Base-by-base conservation (phyloP, 2,888 invertebrate genomes). In the Eutolmus rufibarbis region DNA sequence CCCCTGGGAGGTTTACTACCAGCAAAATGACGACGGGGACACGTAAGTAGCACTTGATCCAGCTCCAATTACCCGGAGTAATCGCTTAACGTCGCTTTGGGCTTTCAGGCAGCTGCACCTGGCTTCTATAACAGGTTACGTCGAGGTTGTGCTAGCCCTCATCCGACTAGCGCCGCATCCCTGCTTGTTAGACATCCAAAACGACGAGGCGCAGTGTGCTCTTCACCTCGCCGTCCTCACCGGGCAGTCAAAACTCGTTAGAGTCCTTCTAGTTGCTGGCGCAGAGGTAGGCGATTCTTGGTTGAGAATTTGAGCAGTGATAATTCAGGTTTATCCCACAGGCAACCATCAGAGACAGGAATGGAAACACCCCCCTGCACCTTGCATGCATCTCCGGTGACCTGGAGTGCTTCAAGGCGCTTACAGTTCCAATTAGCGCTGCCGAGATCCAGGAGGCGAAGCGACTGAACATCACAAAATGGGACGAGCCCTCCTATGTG, bases 331-430 rank as follows among this genome's bases (percentile, higher is more conserved):
- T 46, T 51, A 51, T 51, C 85, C 66, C 88, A 5, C 91, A 94
- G 89, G 93, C 95, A 2, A 94, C 93, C 57, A 93, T 94, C 78
- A 94, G 97, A 81, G 97, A 98, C 91, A 93, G 94, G 86, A 93
- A 94, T 88, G 98, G 98, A 4, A 97, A 98, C 91, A 98, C 97
- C 0, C 95, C 98, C 0, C 93, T 98, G 8, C 98, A 98, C 92
- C 93, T 97, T 88, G 98, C 98, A 0, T 96, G 96, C 87, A 93
- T 94, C 88, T 93, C 94, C 23, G 96, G 96, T 8, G 95, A 96
- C 91, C 90, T 95, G 46, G 94, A 95, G 66, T 96, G 96, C 90
- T 95, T 97, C 9, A 94, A 95, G 90, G 96, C 96, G 0, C 93
- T 98, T 74, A 95, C 96, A 1, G 94, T 95, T 88, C 95, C 96